These are phyloP conservation scores for Lissocephala sabroskyi DNA, from an alignment of 2,888 invertebrate species.

Conservation along the genomic window DNA sequence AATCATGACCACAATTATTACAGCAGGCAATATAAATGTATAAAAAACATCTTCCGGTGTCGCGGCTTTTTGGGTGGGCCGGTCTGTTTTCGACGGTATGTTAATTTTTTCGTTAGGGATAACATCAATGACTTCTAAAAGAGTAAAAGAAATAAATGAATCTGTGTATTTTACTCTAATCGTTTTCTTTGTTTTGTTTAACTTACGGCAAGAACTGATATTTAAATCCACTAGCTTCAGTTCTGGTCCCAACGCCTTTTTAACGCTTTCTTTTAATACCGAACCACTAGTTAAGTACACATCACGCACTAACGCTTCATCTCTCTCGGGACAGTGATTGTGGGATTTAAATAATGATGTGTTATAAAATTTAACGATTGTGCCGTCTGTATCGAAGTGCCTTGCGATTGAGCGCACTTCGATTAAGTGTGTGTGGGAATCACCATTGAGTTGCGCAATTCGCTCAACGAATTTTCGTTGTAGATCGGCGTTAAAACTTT, in stretches of 20 bases:
- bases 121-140: slow-evolving; percentile 28
- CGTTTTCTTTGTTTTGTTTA: slow-evolving; percentile 4
- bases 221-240: slow-evolving; percentile 74
- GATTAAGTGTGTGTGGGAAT: slow-evolving; percentile 81
- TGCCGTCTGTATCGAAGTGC: slow-evolving; percentile 74
- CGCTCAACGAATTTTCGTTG: slow-evolving; percentile 88
- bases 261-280: slow-evolving; percentile 74
- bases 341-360: slow-evolving; percentile 74
- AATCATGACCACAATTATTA: slow-evolving; percentile 90
- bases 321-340: slow-evolving; percentile 81
- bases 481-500: slow-evolving; percentile 81
- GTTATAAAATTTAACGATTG: slow-evolving; percentile 86
- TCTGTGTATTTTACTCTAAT: neutral
- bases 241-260: slow-evolving; percentile 77
- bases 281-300: slow-evolving; percentile 80
- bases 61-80: slow-evolving; percentile 70
- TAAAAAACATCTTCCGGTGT: slow-evolving; percentile 82
- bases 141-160: slow-evolving; percentile 2
- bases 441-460: slow-evolving; percentile 83
- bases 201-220: slow-evolving; percentile 74
- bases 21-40: slow-evolving; percentile 91
- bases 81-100: slow-evolving; percentile 65
- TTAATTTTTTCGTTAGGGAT: slow-evolving; percentile 47
- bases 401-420: slow-evolving; percentile 79
- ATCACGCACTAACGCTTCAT: slow-evolving; percentile 81